These are phyloP conservation scores for Gavialis gangeticus DNA, from an alignment of 2,113 vertebrate genomes.

Conservation along the genomic window DNA sequence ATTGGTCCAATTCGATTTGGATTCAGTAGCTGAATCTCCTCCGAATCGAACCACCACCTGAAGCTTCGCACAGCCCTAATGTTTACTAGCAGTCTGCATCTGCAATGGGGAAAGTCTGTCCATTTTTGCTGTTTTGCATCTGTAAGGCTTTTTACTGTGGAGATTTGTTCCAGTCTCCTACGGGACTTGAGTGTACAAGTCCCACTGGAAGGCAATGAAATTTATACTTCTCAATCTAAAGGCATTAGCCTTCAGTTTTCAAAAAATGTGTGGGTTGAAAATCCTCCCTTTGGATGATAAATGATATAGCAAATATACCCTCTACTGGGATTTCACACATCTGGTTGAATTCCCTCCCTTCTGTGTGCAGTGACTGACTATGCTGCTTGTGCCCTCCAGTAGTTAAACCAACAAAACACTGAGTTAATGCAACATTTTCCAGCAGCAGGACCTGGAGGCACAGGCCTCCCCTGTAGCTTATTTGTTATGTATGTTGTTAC, in stretches of 20 bases:
- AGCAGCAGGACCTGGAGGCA: neutral
- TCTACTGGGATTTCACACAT: too few species aligned
- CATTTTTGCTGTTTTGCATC: neutral
- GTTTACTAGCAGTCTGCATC: neutral
- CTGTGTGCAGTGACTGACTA: neutral
- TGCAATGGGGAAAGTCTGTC: neutral
- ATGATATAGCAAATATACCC: too few species aligned
- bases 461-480: neutral
- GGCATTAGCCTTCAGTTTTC: neutral
- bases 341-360: neutral
- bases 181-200: neutral
- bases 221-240: neutral
- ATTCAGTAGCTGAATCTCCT: too few species aligned
- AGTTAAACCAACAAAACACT: neutral
- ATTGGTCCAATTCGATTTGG: too few species aligned
- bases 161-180: neutral
- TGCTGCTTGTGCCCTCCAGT: neutral
- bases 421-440: neutral
- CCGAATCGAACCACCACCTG: too few species aligned
- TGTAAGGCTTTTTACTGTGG: neutral
- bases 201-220: neutral
- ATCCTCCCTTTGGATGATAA: neutral
- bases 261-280: neutral
- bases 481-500: neutral
- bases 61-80: too few species aligned